These are phyloP conservation scores for Paedocypris micromegethes DNA, from an alignment of 2,797 vertebrate genomes.

Conservation along the genomic window DNA sequence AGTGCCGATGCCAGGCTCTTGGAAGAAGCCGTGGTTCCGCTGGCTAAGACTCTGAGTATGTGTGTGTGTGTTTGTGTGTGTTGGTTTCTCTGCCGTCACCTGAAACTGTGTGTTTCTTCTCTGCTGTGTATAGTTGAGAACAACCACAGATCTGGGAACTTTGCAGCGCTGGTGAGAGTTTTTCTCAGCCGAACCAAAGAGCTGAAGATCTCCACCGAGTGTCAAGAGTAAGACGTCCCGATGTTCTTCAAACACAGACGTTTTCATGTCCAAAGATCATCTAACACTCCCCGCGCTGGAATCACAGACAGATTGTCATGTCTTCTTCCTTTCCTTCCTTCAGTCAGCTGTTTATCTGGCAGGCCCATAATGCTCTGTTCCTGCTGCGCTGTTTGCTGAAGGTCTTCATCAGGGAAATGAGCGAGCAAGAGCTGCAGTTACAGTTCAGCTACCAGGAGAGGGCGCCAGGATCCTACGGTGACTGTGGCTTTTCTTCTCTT, in stretches of 20 bases:
- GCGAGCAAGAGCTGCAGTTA: conserved; percentile 85
- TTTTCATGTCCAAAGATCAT: background rate
- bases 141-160: conserved; percentile 93
- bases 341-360: conserved; percentile 98
- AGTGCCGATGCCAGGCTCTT: conserved; percentile 87
- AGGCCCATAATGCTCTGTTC: conserved; percentile 94
- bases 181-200: conserved; percentile 97
- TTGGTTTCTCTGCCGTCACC: conserved; percentile 1
- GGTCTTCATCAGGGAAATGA: conserved; percentile 88
- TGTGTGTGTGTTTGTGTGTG: conserved; percentile 41
- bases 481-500: conserved; percentile 35
- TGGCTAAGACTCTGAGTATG: conserved; percentile 90
- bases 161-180: conserved; percentile 84
- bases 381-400: conserved; percentile 95
- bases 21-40: conserved; percentile 85
- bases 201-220: conserved; percentile 96
- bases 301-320: conserved; percentile 7
- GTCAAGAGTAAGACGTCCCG: conserved; percentile 84
- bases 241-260: no score
- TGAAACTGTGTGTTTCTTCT: conserved; percentile 3
- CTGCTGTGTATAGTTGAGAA: conserved; percentile 79
- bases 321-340: background rate
- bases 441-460: conserved; percentile 89
- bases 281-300: conserved; percentile 2
- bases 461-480: conserved; percentile 77